Conservation (phyloP, 2,113 vertebrate species). For the Eretmochelys imbricata region DNA sequence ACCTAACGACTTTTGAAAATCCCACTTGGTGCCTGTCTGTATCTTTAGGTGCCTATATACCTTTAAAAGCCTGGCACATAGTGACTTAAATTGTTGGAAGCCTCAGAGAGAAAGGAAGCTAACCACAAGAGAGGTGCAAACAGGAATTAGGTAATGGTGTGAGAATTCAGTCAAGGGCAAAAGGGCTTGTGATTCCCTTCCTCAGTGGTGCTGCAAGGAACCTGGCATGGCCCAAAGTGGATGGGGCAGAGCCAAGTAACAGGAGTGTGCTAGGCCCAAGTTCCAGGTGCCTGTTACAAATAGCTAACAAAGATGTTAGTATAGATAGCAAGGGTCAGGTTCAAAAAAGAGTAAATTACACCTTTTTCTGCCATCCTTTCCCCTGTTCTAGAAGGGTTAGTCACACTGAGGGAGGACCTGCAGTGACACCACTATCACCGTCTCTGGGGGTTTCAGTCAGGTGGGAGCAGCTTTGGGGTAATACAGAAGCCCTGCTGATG, state of each 20-base stretch:
- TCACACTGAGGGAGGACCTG: neutral
- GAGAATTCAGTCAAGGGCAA: fast-evolving
- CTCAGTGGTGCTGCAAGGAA: neutral
- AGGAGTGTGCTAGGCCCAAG: fast-evolving
- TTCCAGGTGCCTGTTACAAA: neutral
- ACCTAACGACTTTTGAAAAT: neutral
- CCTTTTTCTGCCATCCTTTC: neutral
- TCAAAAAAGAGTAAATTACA: neutral
- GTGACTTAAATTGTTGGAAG: neutral
- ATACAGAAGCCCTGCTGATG: neutral
- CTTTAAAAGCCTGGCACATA: neutral
- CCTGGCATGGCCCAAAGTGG: neutral
- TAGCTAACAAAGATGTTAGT: fast-evolving
- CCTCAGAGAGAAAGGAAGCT: neutral
- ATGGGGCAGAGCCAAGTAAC: neutral
- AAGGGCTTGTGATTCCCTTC: neutral
- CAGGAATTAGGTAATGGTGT: fast-evolving
- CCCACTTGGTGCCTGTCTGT: neutral
- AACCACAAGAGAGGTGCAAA: neutral
- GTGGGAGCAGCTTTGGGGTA: neutral
- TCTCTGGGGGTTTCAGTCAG: neutral
- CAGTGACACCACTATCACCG: neutral
- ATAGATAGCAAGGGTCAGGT: neutral
- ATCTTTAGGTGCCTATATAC: neutral
- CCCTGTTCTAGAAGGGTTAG: neutral